phyloP scores from a whole-genome alignment of 2,113 vertebrate species.

The Rhinolophus sinicus region DNA sequence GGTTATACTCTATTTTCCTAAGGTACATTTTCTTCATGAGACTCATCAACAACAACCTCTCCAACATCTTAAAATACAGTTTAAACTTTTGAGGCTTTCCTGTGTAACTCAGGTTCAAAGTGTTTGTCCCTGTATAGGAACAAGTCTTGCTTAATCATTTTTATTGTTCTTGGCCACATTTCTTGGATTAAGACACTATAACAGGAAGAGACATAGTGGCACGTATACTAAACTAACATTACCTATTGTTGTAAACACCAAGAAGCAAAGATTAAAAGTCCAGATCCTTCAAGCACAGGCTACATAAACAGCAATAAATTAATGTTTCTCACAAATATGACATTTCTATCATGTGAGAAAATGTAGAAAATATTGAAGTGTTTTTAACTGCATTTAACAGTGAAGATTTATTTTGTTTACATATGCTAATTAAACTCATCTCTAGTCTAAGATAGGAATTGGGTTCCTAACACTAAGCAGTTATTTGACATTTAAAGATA shows the following conservation, averaged over 20 bases:
- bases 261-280: conserved; percentile 59
- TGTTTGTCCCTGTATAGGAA: conserved; percentile 45
- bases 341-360: conserved; percentile 2
- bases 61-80: conserved; percentile 61
- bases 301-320: conserved; percentile 48
- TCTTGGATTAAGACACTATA: conserved; percentile 46
- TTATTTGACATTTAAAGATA: background rate
- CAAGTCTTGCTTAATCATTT: conserved; percentile 38
- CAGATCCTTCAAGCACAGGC: background rate
- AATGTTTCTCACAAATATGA: conserved; percentile 7
- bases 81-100: conserved; percentile 38
- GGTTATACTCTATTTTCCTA: background rate
- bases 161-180: conserved; percentile 63
- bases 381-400: background rate
- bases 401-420: background rate
- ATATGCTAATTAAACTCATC: background rate
- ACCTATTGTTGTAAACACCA: conserved; percentile 48
- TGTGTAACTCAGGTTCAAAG: conserved; percentile 13
- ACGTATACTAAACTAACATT: conserved; percentile 50
- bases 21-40: background rate
- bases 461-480: background rate
- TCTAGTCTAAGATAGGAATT: background rate
- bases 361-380: background rate
- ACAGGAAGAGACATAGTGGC: conserved; percentile 63
- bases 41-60: conserved; percentile 44